These are phyloP conservation scores for Pseudorasbora parva DNA, from an alignment of 2,113 vertebrate species.

Conservation along the genomic window DNA sequence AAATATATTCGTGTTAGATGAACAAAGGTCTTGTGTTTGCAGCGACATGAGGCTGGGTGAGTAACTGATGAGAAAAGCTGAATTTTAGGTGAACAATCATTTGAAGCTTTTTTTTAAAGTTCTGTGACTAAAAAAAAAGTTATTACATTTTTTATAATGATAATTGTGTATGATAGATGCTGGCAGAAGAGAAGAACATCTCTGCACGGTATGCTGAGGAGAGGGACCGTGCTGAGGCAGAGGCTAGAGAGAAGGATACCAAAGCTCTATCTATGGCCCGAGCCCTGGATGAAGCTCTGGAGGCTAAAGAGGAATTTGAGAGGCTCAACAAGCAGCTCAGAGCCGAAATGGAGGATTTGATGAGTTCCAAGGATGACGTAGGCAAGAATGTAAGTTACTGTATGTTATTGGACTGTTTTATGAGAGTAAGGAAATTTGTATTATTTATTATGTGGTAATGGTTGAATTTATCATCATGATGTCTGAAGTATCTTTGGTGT, in stretches of 20 bases:
- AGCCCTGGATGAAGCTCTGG: constrained; percentile 91
- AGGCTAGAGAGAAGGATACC: constrained; percentile 96
- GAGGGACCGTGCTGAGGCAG: constrained; percentile 91
- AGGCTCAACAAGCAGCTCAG: constrained; percentile 95
- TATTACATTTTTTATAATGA: too few species aligned
- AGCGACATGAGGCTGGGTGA: not conserved
- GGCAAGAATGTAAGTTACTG: constrained; percentile 89
- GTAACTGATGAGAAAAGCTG: not conserved
- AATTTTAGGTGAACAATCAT: not conserved
- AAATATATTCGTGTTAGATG: not conserved
- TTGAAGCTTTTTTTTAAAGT: not conserved
- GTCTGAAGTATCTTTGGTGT: not conserved
- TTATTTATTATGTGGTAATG: not conserved
- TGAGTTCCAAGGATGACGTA: constrained; percentile 98
- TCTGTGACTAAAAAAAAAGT: too few species aligned
- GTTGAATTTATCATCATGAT: not conserved
- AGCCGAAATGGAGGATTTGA: constrained; percentile 94
- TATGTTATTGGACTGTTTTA: not conserved
- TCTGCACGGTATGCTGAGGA: constrained; percentile 93
- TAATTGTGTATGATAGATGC: constrained; percentile 75
- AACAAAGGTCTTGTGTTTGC: not conserved
- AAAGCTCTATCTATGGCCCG: constrained; percentile 90
- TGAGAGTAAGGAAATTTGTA: not conserved
- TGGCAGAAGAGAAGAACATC: constrained; percentile 94
- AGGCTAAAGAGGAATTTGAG: constrained; percentile 93